Percentiles rank a stretch among this genome's conserved stretches.
These are phyloP conservation scores for Pseudopleuronectes americanus DNA, from an alignment of 2,797 vertebrate species.

Conservation along the genomic window DNA sequence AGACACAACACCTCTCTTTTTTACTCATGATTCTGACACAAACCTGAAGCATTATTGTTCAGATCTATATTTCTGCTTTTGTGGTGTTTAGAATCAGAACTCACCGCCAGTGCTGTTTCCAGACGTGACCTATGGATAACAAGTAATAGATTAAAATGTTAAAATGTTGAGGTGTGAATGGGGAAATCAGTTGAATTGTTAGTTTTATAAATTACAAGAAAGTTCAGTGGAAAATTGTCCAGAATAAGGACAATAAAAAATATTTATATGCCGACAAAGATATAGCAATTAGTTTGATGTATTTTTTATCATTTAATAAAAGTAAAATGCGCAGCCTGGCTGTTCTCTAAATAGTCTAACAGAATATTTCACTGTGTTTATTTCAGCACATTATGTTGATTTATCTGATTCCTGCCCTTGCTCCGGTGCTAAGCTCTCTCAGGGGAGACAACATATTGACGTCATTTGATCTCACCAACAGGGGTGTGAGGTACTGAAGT, in stretches of 20 bases:
- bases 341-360: conserved; percentile 1
- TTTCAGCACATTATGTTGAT: conserved; percentile 2
- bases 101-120: too few species aligned
- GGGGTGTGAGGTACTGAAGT: conserved; percentile 25
- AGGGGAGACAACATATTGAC: conserved; percentile 15
- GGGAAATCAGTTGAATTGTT: neutral
- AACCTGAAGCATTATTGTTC: conserved; percentile 24
- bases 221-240: neutral
- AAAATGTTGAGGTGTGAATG: neutral
- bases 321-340: neutral
- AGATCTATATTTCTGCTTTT: conserved; percentile 4
- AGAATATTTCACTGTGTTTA: conserved; percentile 4
- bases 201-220: neutral
- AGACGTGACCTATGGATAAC: neutral
- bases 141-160: conserved; percentile 10
- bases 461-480: conserved; percentile 24
- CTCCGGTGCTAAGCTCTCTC: conserved; percentile 4
- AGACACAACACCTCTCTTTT: conserved; percentile 45
- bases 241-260: neutral
- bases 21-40: conserved; percentile 33
- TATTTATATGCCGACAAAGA: neutral
- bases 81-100: too few species aligned
- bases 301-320: too few species aligned
- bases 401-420: conserved; percentile 25
- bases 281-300: neutral